These are phyloP conservation scores for Elysia chlorotica DNA, from an alignment of 1,140 invertebrate species.

Conservation along the genomic window DNA sequence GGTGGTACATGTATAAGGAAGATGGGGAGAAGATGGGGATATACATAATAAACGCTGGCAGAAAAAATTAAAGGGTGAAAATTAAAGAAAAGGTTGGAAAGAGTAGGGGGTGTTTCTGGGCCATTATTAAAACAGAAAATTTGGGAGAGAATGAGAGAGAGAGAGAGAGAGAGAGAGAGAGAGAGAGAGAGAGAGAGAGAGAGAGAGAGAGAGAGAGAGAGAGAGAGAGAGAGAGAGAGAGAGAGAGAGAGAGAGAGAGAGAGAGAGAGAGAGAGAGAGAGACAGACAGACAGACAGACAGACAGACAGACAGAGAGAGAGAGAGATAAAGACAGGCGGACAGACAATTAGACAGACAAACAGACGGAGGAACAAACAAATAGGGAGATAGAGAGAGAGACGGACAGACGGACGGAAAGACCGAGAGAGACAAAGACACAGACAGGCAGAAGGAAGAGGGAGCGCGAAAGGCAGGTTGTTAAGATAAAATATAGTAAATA, in stretches of 20 bases:
- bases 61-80: too few relatives aligned
- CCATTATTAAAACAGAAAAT: not conserved
- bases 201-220: conserved; percentile 2
- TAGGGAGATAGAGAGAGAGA: too few relatives aligned
- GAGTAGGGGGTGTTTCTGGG: not conserved
- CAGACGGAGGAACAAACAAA: too few relatives aligned
- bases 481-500: too few relatives aligned
- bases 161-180: conserved; percentile 4
- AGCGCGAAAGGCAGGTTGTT: too few relatives aligned
- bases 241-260: not conserved
- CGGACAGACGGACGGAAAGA: too few relatives aligned
- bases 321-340: not conserved
- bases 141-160: conserved; percentile 12
- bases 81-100: too few relatives aligned
- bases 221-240: conserved; percentile 5
- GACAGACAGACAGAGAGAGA: not conserved
- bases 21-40: too few relatives aligned
- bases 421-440: too few relatives aligned
- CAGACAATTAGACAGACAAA: not conserved
- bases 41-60: too few relatives aligned
- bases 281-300: not conserved
- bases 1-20: too few relatives aligned
- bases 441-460: too few relatives aligned
- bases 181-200: conserved; percentile 6
- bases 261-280: not conserved